Evolutionary conservation across 2,113 vertebrate genomes (phyloP), one percentile per base, ranked within the genome.

Genomic region (Lamprotornis superbus): DNA sequence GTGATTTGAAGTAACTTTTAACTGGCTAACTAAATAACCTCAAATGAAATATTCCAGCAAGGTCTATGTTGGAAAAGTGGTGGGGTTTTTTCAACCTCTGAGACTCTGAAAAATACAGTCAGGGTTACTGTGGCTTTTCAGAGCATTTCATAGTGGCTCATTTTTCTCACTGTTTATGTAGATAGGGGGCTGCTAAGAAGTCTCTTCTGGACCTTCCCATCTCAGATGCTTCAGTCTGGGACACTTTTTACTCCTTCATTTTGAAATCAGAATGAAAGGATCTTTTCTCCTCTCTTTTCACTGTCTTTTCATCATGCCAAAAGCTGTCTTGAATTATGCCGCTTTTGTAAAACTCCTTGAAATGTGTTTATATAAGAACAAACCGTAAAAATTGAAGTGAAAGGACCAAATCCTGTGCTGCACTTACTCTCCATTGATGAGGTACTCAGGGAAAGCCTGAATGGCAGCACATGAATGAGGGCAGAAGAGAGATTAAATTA

Each of bases 361-460:
- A 93, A 83, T 70, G 30, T 93, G 59, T 95, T 95, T 95, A 91
- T 93, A 65, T 55, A 88, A 95, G 84, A 94, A 83, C 67, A 87
- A 84, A 94, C 90, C 39, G 0, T 96, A 95, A 94, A 95, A 97
- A 96, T 88, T 47, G 59, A 94, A 95, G 78, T 94, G 94, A 97
- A 95, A 94, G 91, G 91, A 93, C 40, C 37, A 89, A 94, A 93
- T 85, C 67, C 74, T 85, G 57, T 3, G 2, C 75, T 82, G 93
- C 87, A 59, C 75, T 90, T 88, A 79, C n/a, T 60, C 67, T 91
- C 50, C 78, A 81, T 80, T 88, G 95, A 91, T 1, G 17, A 88
- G 27, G 70, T 77, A 57, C 57, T 85, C 57, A 5, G 55, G 46
- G 55, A 87, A 95, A 96, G 87, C 67, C 91, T 85, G 82, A 93